phyloP scores from a whole-genome alignment of 2,797 vertebrate genomes.

The Pantherophis vulpinus region DNA sequence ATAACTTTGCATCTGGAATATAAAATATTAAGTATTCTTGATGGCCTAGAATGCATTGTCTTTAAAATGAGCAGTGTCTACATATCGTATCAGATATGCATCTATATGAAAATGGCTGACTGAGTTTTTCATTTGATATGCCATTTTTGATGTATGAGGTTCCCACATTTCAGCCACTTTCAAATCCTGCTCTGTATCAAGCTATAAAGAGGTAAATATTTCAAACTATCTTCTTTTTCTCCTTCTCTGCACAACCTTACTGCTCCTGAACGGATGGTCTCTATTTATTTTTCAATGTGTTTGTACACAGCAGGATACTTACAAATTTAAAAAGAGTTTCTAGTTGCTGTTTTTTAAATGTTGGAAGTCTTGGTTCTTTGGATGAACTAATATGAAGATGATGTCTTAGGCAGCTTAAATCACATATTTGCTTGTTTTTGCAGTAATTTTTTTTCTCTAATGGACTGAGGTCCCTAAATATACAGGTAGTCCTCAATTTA shows the following conservation, averaged over 20 bases:
- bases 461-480: background rate
- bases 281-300: background rate
- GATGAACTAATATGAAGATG: background rate
- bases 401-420: background rate
- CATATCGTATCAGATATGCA: slow-evolving; percentile 20
- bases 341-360: background rate
- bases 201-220: background rate
- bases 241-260: too few species aligned
- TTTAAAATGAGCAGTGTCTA: slow-evolving; percentile 38
- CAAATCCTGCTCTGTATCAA: background rate
- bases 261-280: background rate
- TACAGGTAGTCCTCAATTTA: background rate
- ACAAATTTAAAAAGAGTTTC: background rate
- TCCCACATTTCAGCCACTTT: background rate
- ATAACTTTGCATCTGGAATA: slow-evolving; percentile 55
- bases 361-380: background rate
- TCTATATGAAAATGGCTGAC: slow-evolving; percentile 23
- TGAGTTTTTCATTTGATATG: background rate
- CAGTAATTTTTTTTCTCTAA: background rate
- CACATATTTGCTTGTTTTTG: background rate
- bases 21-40: slow-evolving; percentile 55
- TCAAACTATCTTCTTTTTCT: background rate
- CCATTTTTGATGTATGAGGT: background rate
- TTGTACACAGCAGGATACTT: background rate
- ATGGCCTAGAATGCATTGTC: slow-evolving; percentile 50